Percentiles rank a stretch among this genome's conserved stretches.
Evolutionary conservation across 1,140 invertebrate species (phyloP).

Genomic region (Pseudomyrmex cubaensis): DNA sequence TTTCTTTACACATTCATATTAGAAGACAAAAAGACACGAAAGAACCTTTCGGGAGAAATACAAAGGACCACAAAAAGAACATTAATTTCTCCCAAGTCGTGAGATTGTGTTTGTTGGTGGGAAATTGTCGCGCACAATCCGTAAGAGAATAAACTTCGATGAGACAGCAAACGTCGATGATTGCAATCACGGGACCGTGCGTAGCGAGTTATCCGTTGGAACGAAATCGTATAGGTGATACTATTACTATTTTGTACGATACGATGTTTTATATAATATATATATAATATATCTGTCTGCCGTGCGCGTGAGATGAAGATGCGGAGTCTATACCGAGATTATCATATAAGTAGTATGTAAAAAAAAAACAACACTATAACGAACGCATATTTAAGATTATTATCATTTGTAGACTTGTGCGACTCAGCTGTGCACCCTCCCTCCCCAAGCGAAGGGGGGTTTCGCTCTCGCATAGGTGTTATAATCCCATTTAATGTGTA

Average conservation of each 20-base stretch:
- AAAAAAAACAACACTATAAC: conserved; percentile 49
- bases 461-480: conserved; percentile 77
- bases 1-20: background rate
- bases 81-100: background rate
- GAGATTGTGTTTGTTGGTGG: conserved; percentile 28
- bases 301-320: conserved; percentile 60
- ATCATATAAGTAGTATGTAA: conserved; percentile 42
- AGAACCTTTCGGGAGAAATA: background rate
- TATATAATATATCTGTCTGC: conserved; percentile 75
- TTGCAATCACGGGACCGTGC: conserved; percentile 37
- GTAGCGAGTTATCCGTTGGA: conserved; percentile 59
- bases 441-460: conserved; percentile 50
- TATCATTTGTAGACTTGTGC: conserved; percentile 63
- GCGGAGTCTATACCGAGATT: conserved; percentile 65
- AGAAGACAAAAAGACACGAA: no score
- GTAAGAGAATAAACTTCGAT: background rate
- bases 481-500: conserved; percentile 77
- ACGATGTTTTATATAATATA: conserved; percentile 77
- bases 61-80: conserved; percentile 21
- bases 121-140: conserved; percentile 11
- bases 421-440: conserved; percentile 71
- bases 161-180: background rate
- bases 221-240: conserved; percentile 74
- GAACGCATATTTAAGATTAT: conserved; percentile 66
- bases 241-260: conserved; percentile 82